phyloP scores from a whole-genome alignment of 1,140 invertebrate species.

The Hestina assimilis region DNA sequence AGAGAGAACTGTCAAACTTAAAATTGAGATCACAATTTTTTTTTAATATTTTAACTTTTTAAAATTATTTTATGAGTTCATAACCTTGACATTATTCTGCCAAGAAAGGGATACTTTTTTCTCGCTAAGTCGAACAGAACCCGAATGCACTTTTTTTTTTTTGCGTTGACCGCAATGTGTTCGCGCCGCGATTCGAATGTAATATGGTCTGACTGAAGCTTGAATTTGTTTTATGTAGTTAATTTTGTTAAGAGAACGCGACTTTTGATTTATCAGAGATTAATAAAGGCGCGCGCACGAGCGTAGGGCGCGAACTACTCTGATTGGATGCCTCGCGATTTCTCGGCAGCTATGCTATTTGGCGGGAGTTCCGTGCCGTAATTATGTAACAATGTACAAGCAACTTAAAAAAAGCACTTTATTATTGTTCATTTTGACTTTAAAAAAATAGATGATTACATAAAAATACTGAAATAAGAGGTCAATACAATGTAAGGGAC shows the following conservation, averaged over 20 bases:
- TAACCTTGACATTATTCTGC: conserved; percentile 25
- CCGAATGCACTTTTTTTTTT: conserved; percentile 51
- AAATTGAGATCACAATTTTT: conserved; percentile 6
- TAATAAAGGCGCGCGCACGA: conserved; percentile 63
- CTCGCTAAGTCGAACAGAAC: conserved; percentile 42
- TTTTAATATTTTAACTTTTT: conserved; percentile 2
- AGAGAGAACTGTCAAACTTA: conserved; percentile 12
- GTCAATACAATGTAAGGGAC: too few species aligned
- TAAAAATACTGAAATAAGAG: too few species aligned
- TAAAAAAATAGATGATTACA: not conserved
- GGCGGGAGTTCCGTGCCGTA: conserved; percentile 45
- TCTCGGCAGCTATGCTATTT: conserved; percentile 38
- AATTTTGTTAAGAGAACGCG: conserved; percentile 54
- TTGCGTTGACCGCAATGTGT: conserved; percentile 39
- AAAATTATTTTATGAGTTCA: conserved; percentile 6
- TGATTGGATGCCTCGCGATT: conserved; percentile 55
- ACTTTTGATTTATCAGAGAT: conserved; percentile 59
- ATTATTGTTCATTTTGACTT: not conserved
- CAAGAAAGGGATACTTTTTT: conserved; percentile 38
- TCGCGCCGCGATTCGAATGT: conserved; percentile 44
- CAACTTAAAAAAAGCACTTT: conserved; percentile 6
- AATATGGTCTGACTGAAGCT: conserved; percentile 42
- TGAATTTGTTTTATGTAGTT: conserved; percentile 59
- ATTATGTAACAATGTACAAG: conserved; percentile 13
- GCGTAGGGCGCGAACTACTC: conserved; percentile 55